phyloP scores from a whole-genome alignment of 2,113 vertebrate genomes.

The Pogona vitticeps region DNA sequence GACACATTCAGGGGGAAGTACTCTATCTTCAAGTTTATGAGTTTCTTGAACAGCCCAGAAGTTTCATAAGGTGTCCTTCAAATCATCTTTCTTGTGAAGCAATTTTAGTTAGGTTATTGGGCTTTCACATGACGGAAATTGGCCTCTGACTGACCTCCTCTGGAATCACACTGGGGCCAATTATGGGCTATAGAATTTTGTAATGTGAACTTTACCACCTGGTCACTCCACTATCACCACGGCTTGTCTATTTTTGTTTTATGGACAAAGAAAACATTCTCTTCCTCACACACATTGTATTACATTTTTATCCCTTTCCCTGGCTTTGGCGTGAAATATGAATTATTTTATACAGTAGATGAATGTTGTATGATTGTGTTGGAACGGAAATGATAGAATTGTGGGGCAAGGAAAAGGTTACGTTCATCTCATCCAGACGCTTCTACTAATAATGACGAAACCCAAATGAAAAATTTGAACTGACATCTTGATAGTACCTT shows the following conservation, averaged over 20 bases:
- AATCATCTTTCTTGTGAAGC: conserved; percentile 4
- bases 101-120: conserved; percentile 27
- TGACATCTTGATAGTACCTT: not conserved
- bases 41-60: conserved; percentile 10
- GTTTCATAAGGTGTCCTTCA: conserved; percentile 14
- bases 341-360: not conserved
- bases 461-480: not conserved
- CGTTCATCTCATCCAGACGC: not conserved
- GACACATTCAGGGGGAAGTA: not conserved
- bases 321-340: not conserved
- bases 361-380: not conserved
- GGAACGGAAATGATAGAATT: not conserved
- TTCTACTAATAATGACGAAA: not conserved
- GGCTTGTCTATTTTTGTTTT: not conserved
- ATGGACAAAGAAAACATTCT: not conserved
- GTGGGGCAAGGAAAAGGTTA: not conserved
- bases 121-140: conserved; percentile 23
- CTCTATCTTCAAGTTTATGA: not conserved
- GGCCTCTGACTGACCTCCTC: conserved; percentile 19
- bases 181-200: conserved; percentile 6
- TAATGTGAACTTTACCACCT: conserved; percentile 11
- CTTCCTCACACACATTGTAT: not conserved
- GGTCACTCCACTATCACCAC: not conserved
- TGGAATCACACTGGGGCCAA: conserved; percentile 19
- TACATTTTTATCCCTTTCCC: not conserved